phyloP scores from a whole-genome alignment of 37 sponge, comb jelly and placozoan genomes.

The Sycon ciliatum region DNA sequence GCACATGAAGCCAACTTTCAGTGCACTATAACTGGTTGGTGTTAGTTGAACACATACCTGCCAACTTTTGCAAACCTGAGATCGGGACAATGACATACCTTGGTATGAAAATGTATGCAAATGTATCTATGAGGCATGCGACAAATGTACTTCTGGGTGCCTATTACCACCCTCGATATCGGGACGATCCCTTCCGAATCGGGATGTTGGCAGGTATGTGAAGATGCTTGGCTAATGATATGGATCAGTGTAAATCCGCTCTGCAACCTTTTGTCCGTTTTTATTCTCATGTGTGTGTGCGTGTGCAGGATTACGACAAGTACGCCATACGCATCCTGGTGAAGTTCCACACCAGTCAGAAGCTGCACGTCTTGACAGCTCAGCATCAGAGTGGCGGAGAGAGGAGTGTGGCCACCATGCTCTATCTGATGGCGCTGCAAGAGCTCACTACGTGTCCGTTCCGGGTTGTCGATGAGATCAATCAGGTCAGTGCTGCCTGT shows the following conservation, averaged over 20 bases:
- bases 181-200: too few relatives aligned
- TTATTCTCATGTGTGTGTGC: background rate
- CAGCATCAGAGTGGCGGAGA: slow-evolving; percentile 95
- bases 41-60: too few relatives aligned
- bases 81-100: too few relatives aligned
- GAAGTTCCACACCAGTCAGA: slow-evolving; percentile 77
- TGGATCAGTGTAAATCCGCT: background rate
- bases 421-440: slow-evolving; percentile 95
- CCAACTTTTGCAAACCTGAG: too few relatives aligned
- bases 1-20: too few relatives aligned
- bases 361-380: slow-evolving; percentile 74
- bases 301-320: slow-evolving; percentile 62
- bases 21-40: too few relatives aligned
- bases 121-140: too few relatives aligned
- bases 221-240: too few relatives aligned
- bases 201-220: too few relatives aligned
- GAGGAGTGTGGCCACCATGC: slow-evolving; percentile 93
- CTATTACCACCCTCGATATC: too few relatives aligned
- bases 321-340: slow-evolving; percentile 82
- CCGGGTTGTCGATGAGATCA: slow-evolving; percentile 83
- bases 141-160: too few relatives aligned
- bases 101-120: too few relatives aligned
- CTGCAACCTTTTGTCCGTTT: slow-evolving; percentile 16
- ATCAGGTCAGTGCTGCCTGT: slow-evolving; percentile 45
- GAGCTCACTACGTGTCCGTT: slow-evolving; percentile 86